These are phyloP conservation scores for Cephus spinipes DNA, from an alignment of 2,888 invertebrate species.

Conservation along the genomic window DNA sequence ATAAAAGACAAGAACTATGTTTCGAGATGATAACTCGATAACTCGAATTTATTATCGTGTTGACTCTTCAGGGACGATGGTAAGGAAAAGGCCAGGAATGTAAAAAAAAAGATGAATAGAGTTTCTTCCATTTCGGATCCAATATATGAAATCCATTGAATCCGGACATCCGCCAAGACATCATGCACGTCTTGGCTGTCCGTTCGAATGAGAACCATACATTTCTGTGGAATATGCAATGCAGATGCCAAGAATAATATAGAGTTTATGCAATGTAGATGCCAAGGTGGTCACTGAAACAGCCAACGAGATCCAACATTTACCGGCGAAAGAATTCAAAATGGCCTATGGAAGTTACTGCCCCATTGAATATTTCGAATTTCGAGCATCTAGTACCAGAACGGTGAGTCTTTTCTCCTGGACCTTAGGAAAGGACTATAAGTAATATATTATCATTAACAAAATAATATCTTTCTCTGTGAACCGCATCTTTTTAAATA, in stretches of 20 bases:
- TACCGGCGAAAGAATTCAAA: neutral
- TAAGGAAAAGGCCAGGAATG: neutral
- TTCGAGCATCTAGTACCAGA: neutral
- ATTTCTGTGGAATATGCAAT: conserved; percentile 4
- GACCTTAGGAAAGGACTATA: neutral
- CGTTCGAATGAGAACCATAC: neutral
- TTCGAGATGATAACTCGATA: neutral
- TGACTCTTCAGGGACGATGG: neutral
- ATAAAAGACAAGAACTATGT: neutral
- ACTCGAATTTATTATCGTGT: neutral
- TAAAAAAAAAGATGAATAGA: neutral
- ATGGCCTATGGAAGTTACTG: neutral
- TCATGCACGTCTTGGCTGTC: conserved; percentile 2
- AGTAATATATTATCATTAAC: neutral
- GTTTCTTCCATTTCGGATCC: neutral
- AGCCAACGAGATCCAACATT: neutral
- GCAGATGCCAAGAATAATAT: conserved; percentile 8
- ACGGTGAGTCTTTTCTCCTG: neutral
- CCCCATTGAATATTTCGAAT: neutral
- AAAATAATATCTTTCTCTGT: neutral
- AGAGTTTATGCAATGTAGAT: conserved; percentile 6
- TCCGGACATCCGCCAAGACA: conserved; percentile 2
- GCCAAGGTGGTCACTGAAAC: conserved; percentile 3
- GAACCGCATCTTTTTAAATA: neutral
- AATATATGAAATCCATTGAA: neutral